Percentiles rank a stretch among this genome's conserved stretches.
phyloP scores from a whole-genome alignment of 2,888 invertebrate genomes.

The Branchellion lobata region DNA sequence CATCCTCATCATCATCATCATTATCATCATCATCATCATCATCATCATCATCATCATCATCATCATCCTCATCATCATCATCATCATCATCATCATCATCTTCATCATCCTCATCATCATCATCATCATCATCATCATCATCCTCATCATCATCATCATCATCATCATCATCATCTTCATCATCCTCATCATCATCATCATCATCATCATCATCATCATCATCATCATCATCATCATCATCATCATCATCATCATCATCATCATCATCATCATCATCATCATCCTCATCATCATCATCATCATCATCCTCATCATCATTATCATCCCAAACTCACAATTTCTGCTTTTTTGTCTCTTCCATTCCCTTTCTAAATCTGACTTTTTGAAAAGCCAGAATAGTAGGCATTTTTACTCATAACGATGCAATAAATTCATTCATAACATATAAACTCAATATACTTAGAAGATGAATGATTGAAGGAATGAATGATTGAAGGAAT shows the following conservation, averaged over 20 bases:
- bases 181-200: neutral
- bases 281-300: conserved; percentile 11
- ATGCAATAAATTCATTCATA: too few species aligned
- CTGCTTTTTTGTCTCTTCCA: too few species aligned
- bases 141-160: conserved; percentile 24
- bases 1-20: conserved; percentile 30
- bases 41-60: conserved; percentile 38
- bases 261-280: conserved; percentile 36
- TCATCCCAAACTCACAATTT: too few species aligned
- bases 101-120: neutral
- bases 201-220: conserved; percentile 23
- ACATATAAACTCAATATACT: too few species aligned
- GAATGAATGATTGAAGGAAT: too few species aligned
- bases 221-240: conserved; percentile 25
- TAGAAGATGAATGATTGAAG: too few species aligned
- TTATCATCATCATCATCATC: conserved; percentile 20
- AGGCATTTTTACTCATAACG: too few species aligned
- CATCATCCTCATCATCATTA: conserved; percentile 3
- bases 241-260: conserved; percentile 37
- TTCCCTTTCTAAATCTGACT: too few species aligned
- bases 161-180: neutral
- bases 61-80: conserved; percentile 36
- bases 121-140: neutral
- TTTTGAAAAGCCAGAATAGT: too few species aligned
- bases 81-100: conserved; percentile 13